Evolutionary conservation across 2,113 vertebrate species (phyloP), one percentile per base, ranked within the genome.

Genomic region (Gnathonemus echidnorhynchus): DNA sequence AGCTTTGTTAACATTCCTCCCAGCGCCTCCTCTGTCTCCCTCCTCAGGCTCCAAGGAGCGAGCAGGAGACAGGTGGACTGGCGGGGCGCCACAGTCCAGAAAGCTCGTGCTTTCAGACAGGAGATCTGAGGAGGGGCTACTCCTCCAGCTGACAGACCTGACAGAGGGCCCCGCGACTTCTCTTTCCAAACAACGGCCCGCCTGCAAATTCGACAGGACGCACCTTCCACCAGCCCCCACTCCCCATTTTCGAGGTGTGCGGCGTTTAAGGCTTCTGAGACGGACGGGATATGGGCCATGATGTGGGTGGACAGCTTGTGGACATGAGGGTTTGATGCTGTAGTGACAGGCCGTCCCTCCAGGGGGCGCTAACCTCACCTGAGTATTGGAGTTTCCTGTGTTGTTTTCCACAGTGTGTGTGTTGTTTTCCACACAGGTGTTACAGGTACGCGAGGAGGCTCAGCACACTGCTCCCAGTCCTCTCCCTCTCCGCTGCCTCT

Each of bases 1-100:
- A 62, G 90, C 93, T 93, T 94, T 95, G 91, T 96, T 96, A 96
- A 95, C 95, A 96, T 96, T 96, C 96, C 94, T 94, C 89, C 93
- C 94, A 90, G 94, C 93, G 94, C 93, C 91, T 53, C 91, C 90
- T 88, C 31, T 58, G 50, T 88, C 87, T 88, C 27, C 53, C 21
- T 42, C 50, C 53, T 91, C 91, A 93, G 93, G 92, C 94, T 95
- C 94, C 93, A 93, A 90, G 86, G 93, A 94, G 94, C 94, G 89
- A 91, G 91, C 92, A 92, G 92, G 93, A 94, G 95, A 95, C 94
- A 94, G 94, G 94, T 92, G 92, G 93, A 94, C 91, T 94, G 93
- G 93, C 93, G 92, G 91, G 92, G 93, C 93, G 94, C 93, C 93
- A 92, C 90, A 91, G 94, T 91, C 92, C 93, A 93, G 93, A 87